Evolutionary conservation across 1,140 invertebrate genomes (phyloP).

Genomic region (Papilio polyxenes): DNA sequence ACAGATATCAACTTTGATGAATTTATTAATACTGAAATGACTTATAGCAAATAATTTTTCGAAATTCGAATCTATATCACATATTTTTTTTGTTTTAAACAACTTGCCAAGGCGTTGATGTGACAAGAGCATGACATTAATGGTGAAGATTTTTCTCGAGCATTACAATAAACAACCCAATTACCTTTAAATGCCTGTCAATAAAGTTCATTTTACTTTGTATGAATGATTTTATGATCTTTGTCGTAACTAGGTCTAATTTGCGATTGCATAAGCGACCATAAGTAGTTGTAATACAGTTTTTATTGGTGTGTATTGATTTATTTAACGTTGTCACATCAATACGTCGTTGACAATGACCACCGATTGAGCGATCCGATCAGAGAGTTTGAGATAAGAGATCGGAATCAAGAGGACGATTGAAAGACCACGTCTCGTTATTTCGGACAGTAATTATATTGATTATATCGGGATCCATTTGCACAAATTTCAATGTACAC

Average conservation of each 20-base stretch:
- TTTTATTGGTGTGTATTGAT: conserved; percentile 40
- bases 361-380: conserved; percentile 61
- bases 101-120: conserved; percentile 52
- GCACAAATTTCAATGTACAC: conserved; percentile 19
- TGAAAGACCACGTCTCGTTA: conserved; percentile 53
- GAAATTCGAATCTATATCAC: background rate
- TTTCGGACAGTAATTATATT: conserved; percentile 53
- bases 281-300: conserved; percentile 35
- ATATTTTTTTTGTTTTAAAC: conserved; percentile 47
- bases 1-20: conserved; percentile 19
- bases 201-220: conserved; percentile 38
- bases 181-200: background rate
- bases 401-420: conserved; percentile 52
- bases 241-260: conserved; percentile 31
- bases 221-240: background rate
- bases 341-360: conserved; percentile 56
- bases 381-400: conserved; percentile 48
- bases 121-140: conserved; percentile 60
- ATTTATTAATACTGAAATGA: conserved; percentile 36
- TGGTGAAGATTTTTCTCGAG: conserved; percentile 43
- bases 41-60: conserved; percentile 33
- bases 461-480: conserved; percentile 28
- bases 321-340: conserved; percentile 48
- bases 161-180: background rate
- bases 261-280: background rate